Evolutionary conservation across 2,113 vertebrate genomes (phyloP), one percentile per base, ranked within the genome.

Genomic region (Myocastor coypus): DNA sequence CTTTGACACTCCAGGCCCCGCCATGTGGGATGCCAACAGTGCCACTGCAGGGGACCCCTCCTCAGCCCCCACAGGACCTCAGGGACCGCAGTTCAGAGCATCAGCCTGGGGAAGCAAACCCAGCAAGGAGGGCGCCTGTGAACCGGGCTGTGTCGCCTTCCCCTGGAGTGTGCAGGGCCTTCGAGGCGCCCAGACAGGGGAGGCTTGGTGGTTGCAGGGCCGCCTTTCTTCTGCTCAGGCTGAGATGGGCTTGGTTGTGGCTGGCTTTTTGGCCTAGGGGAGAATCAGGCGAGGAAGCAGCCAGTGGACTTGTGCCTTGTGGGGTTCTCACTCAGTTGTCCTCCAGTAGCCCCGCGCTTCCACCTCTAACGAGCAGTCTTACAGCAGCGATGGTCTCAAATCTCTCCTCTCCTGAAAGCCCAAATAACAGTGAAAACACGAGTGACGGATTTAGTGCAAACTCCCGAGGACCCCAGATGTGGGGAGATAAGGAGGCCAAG

Each of bases 401-500:
- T 26, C 13, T 59, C 93, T 97, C 92, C 73, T 95, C 85, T 89
- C 57, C 42, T 92, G 75, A 91, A 89, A 83, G 78, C 42, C 14
- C 68, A 61, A 92, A 92, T n/a, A 90, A 57, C 46, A 55, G 32
- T 7, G 28, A 61, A 94, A 96, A 97, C 96, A 68, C 8, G 83
- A 81, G 88, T 63, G 40, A 89, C 2, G 34, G 86, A 78, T 94
- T 98, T 69, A 96, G 88, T 63, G 63, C 94, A 92, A 69, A 89
- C 32, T 78, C 0, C 26, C n/a, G 92, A 81, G 42, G 63, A 87
- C 84, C 94, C 83, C 87, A n/a, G 50, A 95, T 83, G 92, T 0
- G 34, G 34, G 12, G 86, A 83, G 96, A 94, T 96, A 63, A 92
- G 92, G 5, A 14, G 82, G 73, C 95, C 94, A 96, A 97, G 93